Evolutionary conservation across 2,797 vertebrate genomes (phyloP).

Genomic region (Mus caroli): DNA sequence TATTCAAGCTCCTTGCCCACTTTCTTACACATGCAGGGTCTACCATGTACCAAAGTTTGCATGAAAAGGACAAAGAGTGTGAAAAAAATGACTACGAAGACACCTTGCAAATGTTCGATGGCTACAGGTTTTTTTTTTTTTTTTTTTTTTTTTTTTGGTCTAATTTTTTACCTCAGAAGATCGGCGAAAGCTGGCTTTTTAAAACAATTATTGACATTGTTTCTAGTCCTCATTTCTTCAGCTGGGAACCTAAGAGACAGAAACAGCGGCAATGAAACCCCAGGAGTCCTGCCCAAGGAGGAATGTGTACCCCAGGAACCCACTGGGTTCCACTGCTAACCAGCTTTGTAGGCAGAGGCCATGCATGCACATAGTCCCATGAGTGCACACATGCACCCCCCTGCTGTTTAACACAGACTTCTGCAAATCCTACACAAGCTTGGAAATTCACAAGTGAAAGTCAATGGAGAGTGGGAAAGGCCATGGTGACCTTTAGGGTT

Average conservation of each 20-base stretch:
- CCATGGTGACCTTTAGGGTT: not conserved
- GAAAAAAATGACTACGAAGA: not conserved
- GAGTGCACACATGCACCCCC: too few relatives aligned
- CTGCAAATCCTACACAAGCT: not conserved
- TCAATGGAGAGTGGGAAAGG: not conserved
- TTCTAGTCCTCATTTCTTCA: conserved; percentile 82
- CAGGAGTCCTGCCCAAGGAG: not conserved
- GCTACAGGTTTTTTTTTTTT: not conserved
- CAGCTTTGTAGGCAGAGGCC: not conserved
- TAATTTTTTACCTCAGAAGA: conserved; percentile 86
- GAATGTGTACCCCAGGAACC: conserved; percentile 40
- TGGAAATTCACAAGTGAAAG: not conserved
- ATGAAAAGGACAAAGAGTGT: not conserved
- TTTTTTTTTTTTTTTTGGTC: not conserved
- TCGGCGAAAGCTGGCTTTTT: conserved; percentile 84
- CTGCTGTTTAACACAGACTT: not conserved
- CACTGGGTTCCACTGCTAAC: not conserved
- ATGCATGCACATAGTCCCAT: accelerated
- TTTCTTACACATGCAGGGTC: conserved; percentile 11
- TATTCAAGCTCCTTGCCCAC: not conserved
- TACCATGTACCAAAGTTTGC: not conserved
- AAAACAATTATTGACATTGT: conserved; percentile 75
- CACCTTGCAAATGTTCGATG: not conserved
- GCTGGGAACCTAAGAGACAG: conserved; percentile 84
- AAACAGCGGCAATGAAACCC: conserved; percentile 63